Evolutionary conservation across 2,888 invertebrate species (phyloP), one percentile per base, ranked within the genome.

Genomic region (Azorinus chamasolen): DNA sequence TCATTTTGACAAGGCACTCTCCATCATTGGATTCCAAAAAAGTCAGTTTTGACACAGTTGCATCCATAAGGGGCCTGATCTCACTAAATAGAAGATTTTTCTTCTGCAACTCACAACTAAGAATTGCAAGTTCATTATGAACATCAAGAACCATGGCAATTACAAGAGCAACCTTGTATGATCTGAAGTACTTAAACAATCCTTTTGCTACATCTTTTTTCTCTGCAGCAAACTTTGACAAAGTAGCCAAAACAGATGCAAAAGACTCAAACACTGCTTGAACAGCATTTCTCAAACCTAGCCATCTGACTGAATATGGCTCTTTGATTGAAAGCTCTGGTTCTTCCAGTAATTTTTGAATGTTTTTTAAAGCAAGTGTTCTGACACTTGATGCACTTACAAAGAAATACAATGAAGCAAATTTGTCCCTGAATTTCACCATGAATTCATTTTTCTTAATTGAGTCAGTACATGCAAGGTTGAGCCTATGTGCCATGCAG

Each of bases 401-500:
- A 18, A 54, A 43, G 37, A 46, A 39, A 46, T 54, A 64, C 46
- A 64, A 45, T n/a, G 54, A 45, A 45, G 43, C 54, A 24, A 64
- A 64, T 32, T 6, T 51, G 14, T 51, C 51, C 20, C 51, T 51
- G 20, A 51, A 51, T 16, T 51, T 51, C 20, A 51, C 5, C 51
- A 51, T 51, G 20, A 51, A 51, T 45, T 43, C 6, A 18, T n/a
- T 55, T 41, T 64, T 32, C 32, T 32, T 32, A n/a, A 64, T n/a
- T 16, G 45, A 18, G 39, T 64, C 64, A 39, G 37, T 39, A 20
- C 64, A 64, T 25, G 25, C 43, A 14, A 55, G 39, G 16, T 32
- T 50, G 14, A 64, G 20, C 45, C 64, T 41, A 64, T 64, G 64
- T 18, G 64, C 64, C 41, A 64, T 24, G 32, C 54, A 64, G 32